Conservation (phyloP, 2,888 invertebrate genomes). For the Sericinus montela region DNA sequence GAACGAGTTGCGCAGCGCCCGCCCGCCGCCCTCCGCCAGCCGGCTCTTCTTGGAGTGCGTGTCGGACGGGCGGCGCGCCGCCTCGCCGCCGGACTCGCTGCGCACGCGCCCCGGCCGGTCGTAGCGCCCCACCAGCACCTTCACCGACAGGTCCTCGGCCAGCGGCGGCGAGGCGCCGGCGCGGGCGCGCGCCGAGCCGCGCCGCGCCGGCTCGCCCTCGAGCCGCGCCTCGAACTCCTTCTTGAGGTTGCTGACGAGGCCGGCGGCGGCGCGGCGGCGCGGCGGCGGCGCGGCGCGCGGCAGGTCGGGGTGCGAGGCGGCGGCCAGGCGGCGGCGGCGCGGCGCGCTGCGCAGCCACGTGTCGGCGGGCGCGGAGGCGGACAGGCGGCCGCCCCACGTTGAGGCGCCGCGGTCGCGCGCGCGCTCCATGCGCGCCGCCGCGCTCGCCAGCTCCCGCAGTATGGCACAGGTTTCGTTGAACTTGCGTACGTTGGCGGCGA, state of each 20-base stretch:
- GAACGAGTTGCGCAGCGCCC: slow-evolving; percentile 32
- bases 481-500: slow-evolving; percentile 62
- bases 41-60: slow-evolving; percentile 27
- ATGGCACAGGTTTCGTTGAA: slow-evolving; percentile 81
- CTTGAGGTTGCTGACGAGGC: slow-evolving; percentile 91
- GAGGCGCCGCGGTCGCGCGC: slow-evolving; percentile 55
- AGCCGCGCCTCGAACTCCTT: slow-evolving; percentile 90
- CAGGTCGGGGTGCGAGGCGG: slow-evolving; percentile 64
- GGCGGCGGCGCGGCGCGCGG: slow-evolving; percentile 50
- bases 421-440: slow-evolving; percentile 56
- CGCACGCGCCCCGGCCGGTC: slow-evolving; percentile 34
- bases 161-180: slow-evolving; percentile 67
- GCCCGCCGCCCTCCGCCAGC: slow-evolving; percentile 31
- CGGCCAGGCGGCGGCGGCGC: slow-evolving; percentile 60
- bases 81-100: slow-evolving; percentile 38
- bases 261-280: slow-evolving; percentile 55
- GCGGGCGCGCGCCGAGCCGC: slow-evolving; percentile 34
- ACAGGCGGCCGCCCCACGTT: slow-evolving; percentile 73
- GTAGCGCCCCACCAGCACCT: slow-evolving; percentile 84
- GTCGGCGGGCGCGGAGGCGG: slow-evolving; percentile 82
- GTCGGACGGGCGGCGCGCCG: slow-evolving; percentile 25
- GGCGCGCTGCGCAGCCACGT: slow-evolving; percentile 69
- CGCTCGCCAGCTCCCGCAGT: slow-evolving; percentile 75
- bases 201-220: slow-evolving; percentile 39
- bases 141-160: slow-evolving; percentile 78